Base-by-base conservation (phyloP, 2,888 invertebrate species). In the Acleris emargana region DNA sequence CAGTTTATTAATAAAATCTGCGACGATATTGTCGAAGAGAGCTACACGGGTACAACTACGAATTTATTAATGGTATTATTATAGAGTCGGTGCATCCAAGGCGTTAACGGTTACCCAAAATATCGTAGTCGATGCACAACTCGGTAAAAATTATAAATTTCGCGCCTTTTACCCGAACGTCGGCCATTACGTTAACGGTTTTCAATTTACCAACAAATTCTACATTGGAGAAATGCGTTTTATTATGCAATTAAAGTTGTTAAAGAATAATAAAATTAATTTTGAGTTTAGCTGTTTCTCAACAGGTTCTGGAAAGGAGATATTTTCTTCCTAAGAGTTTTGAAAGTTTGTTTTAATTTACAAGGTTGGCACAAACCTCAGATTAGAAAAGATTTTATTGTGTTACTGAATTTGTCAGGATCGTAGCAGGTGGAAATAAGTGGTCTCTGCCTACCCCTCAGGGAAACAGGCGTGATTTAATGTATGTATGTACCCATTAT, bases 151-250 rank as follows among this genome's bases (percentile, higher is more conserved):
- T 84, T 87, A 87, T 82, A 78, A 82, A 87, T 88, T 88, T 89
- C 86, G 80, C 87, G 87, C 86, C 81, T 84, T 82, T 87, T 86
- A 86, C 74, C 79, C 75, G 76, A 79, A 82, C 74, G 79, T 74
- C 70, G 74, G 79, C 83, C 81, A 84, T 88, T 89, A 89, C 79
- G 79, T 73, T 88, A 88, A 88, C 88, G 87, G 88, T 80, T 68
- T 73, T 72, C 77, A 81, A 82, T 82, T 80, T 80, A 76, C 76
- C 75, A 77, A 80, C 79, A 81, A 80, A 82, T 68, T 60, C 49
- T 59, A 67, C 69, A 68, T 68, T 57, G 58, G 25, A 58, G 25
- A 49, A 51, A 54, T 57, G 49, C 60, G 55, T 58, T 60, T 57
- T 61, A 42, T 51, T 60, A 55, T 43, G 50, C 61, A 61, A 66